Evolutionary conservation across 2,797 vertebrate species (phyloP).

Genomic region (Ciconia nigra): DNA sequence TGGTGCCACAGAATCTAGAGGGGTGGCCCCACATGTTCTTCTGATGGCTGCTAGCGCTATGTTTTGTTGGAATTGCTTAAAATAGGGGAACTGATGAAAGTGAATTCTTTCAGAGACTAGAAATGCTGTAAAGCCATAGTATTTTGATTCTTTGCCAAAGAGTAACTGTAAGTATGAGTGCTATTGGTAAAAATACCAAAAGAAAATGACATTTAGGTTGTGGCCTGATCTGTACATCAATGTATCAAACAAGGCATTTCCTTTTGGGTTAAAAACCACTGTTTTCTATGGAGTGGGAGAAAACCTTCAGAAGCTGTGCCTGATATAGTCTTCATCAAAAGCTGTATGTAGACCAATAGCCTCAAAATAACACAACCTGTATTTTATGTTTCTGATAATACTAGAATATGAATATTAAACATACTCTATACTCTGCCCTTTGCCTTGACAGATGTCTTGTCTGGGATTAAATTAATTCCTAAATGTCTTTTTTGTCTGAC

Average conservation of each 20-base stretch:
- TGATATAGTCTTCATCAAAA: not conserved
- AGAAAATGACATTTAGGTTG: not conserved
- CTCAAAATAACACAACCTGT: not conserved
- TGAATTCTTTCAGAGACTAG: not conserved
- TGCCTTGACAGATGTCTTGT: constrained; percentile 21
- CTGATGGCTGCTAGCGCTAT: not conserved
- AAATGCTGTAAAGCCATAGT: not conserved
- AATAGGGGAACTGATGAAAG: not conserved
- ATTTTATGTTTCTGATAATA: not conserved
- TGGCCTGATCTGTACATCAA: not conserved
- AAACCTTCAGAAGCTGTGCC: not conserved
- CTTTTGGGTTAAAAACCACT: not conserved
- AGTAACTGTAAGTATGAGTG: not conserved
- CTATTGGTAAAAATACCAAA: not conserved
- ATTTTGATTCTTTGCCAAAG: not conserved
- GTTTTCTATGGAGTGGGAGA: not conserved
- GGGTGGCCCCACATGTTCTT: not conserved
- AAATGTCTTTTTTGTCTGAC: constrained; percentile 36
- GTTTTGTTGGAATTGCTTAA: not conserved
- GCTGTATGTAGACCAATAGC: not conserved
- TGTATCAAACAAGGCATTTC: not conserved
- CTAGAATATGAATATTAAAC: not conserved
- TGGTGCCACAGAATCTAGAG: no score
- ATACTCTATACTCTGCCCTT: not conserved
- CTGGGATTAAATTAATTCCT: constrained; percentile 63